These are phyloP conservation scores for Etheostoma perlongum DNA, from an alignment of 2,797 vertebrate species.

Conservation along the genomic window DNA sequence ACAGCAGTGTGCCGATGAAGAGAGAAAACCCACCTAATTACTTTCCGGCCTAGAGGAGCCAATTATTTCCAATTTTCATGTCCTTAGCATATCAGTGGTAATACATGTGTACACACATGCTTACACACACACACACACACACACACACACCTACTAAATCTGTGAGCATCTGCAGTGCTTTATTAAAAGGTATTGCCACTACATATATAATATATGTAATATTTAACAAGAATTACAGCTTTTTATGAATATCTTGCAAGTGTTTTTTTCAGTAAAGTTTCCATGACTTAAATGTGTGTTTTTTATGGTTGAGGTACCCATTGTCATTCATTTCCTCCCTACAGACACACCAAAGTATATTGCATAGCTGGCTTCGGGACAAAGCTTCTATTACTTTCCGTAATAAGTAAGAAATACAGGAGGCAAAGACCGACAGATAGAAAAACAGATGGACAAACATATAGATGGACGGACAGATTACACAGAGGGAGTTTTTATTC, in stretches of 20 bases:
- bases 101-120: constrained; percentile 27
- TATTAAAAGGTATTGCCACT: constrained; percentile 51
- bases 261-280: constrained; percentile 2
- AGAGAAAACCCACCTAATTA: constrained; percentile 67
- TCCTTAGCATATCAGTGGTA: constrained; percentile 56
- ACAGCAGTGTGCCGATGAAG: constrained; percentile 60
- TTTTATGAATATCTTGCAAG: constrained; percentile 9
- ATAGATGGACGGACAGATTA: constrained; percentile 37
- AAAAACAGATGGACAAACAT: constrained; percentile 15
- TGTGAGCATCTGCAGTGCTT: constrained; percentile 60
- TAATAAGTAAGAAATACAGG: constrained; percentile 42
- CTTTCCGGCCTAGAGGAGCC: constrained; percentile 60
- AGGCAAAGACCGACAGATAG: constrained; percentile 11
- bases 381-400: constrained; percentile 17
- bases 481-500: constrained; percentile 36
- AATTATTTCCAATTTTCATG: constrained; percentile 68
- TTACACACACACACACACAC: constrained; percentile 7
- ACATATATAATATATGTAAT: constrained; percentile 15
- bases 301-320: constrained; percentile 10
- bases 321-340: constrained; percentile 24
- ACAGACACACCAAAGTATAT: constrained; percentile 36
- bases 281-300: neutral
- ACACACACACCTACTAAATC: constrained; percentile 46
- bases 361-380: constrained; percentile 44
- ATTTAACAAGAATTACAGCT: constrained; percentile 13